Percentiles rank a stretch among this genome's conserved stretches.
Conservation (phyloP, 2,797 vertebrate genomes). For the Ambastaia sidthimunki region DNA sequence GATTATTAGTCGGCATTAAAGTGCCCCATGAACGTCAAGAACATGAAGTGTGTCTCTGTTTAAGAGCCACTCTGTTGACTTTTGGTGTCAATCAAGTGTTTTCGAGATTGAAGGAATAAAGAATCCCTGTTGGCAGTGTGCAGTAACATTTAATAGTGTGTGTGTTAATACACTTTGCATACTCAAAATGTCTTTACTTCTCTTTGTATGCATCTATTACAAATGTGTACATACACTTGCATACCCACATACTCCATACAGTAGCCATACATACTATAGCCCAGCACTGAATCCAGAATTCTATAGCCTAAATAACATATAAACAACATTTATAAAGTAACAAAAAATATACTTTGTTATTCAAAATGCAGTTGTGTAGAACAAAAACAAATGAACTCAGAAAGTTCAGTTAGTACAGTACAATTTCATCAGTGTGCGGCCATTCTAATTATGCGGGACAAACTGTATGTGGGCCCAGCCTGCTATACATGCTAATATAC, state of each 20-base stretch:
- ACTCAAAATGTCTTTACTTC: neutral
- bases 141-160: conserved; percentile 19
- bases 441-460: neutral
- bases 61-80: conserved; percentile 70
- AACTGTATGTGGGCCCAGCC: neutral
- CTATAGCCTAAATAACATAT: neutral
- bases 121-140: conserved; percentile 15
- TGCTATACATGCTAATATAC: conserved; percentile 34
- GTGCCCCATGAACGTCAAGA: conserved; percentile 67
- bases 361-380: too few species aligned
- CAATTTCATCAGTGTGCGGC: too few species aligned
- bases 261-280: neutral
- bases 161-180: conserved; percentile 7
- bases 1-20: conserved; percentile 73
- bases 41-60: conserved; percentile 70
- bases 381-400: too few species aligned
- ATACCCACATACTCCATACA: neutral
- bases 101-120: conserved; percentile 51
- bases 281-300: neutral
- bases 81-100: conserved; percentile 63
- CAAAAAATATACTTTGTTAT: neutral
- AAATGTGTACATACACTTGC: neutral
- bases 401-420: too few species aligned
- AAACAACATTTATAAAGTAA: too few species aligned
- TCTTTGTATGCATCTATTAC: neutral